Base-by-base conservation (phyloP, 1,140 invertebrate genomes). In the Drosophila auraria region DNA sequence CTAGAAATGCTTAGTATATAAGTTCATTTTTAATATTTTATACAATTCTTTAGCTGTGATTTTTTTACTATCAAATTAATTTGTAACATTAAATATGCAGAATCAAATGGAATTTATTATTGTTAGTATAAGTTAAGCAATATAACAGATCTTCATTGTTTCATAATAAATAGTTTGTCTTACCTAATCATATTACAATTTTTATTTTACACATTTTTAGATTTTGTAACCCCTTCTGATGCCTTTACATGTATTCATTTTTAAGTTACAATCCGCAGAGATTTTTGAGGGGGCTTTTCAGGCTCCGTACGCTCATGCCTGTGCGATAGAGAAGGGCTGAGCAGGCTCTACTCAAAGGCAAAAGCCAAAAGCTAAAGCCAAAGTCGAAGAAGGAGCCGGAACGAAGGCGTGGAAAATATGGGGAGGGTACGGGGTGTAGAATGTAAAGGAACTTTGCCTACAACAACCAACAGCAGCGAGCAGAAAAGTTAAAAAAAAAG, bases 281-380 rank as follows among this genome's bases (percentile, higher is more conserved):
- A 4, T 25, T 38, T 38, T 12, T 5, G 1, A 25, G 14, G 42
- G 20, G 38, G 1, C 14, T 40, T 40, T 23, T 14, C 23, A 56
- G 14, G 1, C 14, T 56, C 8, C 14, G 1, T 66, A 27, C 63
- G 27, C 58, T 45, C 11, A 30, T 47, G 70, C 15, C 27, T 30
- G 14, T 38, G 51, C 2, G 17, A 70, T 59, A 25, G 44, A 49
- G 20, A 56, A 49, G 68, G 50, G 14, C 72, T 36, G 50, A 56
- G 17, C 36, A 42, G 30, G 20, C 40, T 45, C 45, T 58, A 30
- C 53, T 56, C 57, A 60, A 71, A 82, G 73, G 66, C 64, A 78
- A 80, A 75, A 78, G 74, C 59, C 65, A 65, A 54, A 66, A 65
- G 73, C 63, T 56, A 61, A 76, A 65, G 78, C 49, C 20, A 78